Conservation (phyloP, 2,797 vertebrate genomes). For the Steatocranus sp. region DNA sequence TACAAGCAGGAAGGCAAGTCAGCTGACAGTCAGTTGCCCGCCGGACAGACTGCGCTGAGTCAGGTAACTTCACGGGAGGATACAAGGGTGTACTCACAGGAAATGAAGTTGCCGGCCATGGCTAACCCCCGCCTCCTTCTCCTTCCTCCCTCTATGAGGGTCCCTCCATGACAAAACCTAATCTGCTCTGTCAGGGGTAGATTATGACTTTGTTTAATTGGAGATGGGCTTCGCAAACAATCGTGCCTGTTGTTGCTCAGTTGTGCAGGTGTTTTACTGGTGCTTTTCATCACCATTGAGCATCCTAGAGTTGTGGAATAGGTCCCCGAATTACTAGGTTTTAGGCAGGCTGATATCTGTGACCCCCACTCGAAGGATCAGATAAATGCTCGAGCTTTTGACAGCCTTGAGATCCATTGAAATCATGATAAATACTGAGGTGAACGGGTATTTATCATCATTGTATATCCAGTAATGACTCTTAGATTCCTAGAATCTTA, state of each 20-base stretch:
- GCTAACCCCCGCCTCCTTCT: constrained; percentile 46
- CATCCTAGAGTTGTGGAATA: neutral
- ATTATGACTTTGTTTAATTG: constrained; percentile 83
- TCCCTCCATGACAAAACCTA: constrained; percentile 79
- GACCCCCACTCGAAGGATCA: neutral
- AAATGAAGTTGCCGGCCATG: constrained; percentile 82
- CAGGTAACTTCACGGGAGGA: constrained; percentile 85
- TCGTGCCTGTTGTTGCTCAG: constrained; percentile 28
- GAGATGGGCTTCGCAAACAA: constrained; percentile 53
- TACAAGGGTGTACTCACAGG: constrained; percentile 75
- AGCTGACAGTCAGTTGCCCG: neutral
- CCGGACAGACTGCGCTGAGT: constrained; percentile 73
- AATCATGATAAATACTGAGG: neutral
- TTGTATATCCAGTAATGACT: neutral
- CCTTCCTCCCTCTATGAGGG: neutral
- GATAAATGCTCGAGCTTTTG: neutral
- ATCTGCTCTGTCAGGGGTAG: constrained; percentile 80
- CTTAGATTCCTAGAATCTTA: neutral
- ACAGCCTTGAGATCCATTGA: neutral
- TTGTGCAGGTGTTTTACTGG: constrained; percentile 46
- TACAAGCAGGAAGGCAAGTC: constrained; percentile 74
- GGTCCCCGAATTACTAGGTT: neutral
- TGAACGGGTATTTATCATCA: neutral
- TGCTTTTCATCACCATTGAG: neutral
- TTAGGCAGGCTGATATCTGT: neutral